Evolutionary conservation across 2,888 invertebrate species (phyloP).

Genomic region (Macrophya annulata): DNA sequence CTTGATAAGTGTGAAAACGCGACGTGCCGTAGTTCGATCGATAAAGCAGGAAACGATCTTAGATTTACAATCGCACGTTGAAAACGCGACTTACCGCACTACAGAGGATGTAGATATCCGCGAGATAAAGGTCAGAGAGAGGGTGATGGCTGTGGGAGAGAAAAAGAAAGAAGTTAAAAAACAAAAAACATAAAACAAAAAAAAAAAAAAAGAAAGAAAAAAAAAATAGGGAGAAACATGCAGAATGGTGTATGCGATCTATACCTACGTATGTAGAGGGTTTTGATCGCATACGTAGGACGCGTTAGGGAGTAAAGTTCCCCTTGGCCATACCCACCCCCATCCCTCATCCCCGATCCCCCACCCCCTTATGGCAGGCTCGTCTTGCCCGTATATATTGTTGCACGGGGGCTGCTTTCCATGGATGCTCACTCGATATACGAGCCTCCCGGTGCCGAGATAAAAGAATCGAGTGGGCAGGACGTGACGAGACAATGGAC

Average conservation of each 20-base stretch:
- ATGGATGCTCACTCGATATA: slow-evolving; percentile 79
- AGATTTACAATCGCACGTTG: slow-evolving; percentile 42
- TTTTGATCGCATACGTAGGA: slow-evolving; percentile 24
- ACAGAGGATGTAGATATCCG: slow-evolving; percentile 34
- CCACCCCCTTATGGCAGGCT: neutral
- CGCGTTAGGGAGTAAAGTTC: neutral
- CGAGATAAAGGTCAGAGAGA: slow-evolving; percentile 4
- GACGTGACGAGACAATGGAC: slow-evolving; percentile 80
- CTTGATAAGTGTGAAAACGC: slow-evolving; percentile 27
- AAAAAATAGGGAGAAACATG: slow-evolving; percentile 12
- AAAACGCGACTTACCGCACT: slow-evolving; percentile 38
- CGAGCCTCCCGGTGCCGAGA: slow-evolving; percentile 76
- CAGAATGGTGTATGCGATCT: neutral
- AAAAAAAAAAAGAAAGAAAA: neutral
- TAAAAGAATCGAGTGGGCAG: slow-evolving; percentile 79
- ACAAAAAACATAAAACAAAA: neutral
- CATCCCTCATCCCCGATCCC: no score
- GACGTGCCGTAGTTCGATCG: slow-evolving; percentile 54
- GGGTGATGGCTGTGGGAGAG: neutral
- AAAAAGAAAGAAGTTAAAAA: neutral
- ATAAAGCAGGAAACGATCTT: slow-evolving; percentile 46
- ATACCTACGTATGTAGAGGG: slow-evolving; percentile 1
- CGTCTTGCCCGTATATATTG: slow-evolving; percentile 41
- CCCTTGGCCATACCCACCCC: neutral
- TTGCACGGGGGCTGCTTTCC: slow-evolving; percentile 73